Conservation (phyloP, 2,113 vertebrate genomes). For the Aplodontia rufa region DNA sequence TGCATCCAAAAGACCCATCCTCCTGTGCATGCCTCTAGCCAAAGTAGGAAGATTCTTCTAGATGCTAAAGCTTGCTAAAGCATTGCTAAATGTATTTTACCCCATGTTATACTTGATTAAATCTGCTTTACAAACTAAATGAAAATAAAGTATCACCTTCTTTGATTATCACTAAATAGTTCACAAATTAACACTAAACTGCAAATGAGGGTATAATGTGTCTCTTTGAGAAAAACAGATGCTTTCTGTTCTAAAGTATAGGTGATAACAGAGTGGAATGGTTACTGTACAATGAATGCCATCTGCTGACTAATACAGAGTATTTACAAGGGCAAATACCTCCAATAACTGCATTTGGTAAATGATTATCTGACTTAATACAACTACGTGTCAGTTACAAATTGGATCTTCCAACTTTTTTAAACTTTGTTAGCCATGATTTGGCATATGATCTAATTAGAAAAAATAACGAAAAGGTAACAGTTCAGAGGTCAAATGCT, state of each 20-base stretch:
- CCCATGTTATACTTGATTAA: constrained; percentile 64
- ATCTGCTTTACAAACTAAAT: constrained; percentile 76
- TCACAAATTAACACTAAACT: constrained; percentile 83
- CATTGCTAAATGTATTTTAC: constrained; percentile 57
- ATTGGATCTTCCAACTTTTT: constrained; percentile 58
- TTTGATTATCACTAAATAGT: constrained; percentile 82
- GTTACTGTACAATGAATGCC: constrained; percentile 82
- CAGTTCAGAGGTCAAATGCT: not conserved
- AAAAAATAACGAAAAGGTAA: constrained; percentile 52
- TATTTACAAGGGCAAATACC: constrained; percentile 80
- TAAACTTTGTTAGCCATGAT: constrained; percentile 22
- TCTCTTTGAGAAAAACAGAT: constrained; percentile 83
- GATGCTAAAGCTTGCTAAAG: constrained; percentile 46
- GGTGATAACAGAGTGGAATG: constrained; percentile 65
- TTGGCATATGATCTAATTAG: constrained; percentile 61
- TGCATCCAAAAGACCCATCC: constrained; percentile 62
- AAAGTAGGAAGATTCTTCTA: constrained; percentile 59
- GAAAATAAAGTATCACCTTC: constrained; percentile 81
- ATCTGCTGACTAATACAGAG: constrained; percentile 86
- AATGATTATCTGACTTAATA: constrained; percentile 54
- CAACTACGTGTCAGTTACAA: constrained; percentile 51
- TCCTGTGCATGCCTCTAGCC: constrained; percentile 50
- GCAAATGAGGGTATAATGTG: constrained; percentile 83
- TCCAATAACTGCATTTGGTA: constrained; percentile 69
- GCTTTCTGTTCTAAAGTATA: constrained; percentile 78